Conservation (phyloP, 2,113 vertebrate genomes). For the Chloropsis hardwickii region DNA sequence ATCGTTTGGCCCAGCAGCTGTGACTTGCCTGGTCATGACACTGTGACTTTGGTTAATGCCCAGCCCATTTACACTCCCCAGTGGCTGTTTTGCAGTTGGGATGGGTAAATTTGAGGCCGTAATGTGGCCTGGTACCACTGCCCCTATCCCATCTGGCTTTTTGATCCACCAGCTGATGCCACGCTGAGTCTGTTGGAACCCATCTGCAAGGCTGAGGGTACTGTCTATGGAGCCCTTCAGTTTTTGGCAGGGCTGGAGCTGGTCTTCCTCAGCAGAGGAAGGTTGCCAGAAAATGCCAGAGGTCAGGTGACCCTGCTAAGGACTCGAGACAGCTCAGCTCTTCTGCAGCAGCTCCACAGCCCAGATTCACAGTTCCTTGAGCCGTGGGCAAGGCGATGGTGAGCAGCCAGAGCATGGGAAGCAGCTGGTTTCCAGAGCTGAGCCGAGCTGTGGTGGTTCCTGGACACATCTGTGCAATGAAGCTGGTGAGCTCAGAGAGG, state of each 20-base stretch:
- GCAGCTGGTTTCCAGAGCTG: not conserved
- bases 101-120: not conserved
- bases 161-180: not conserved
- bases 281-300: not conserved
- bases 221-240: not conserved
- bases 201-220: not conserved
- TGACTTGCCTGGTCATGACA: not conserved
- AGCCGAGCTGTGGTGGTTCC: not conserved
- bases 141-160: not conserved
- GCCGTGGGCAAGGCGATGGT: rapidly evolving
- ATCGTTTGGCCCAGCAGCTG: not conserved
- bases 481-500: not conserved
- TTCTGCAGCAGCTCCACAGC: not conserved
- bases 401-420: not conserved
- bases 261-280: not conserved
- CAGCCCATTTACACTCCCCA: not conserved
- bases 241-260: not conserved
- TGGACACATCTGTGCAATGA: not conserved
- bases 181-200: not conserved
- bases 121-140: not conserved
- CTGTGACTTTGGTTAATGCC: not conserved
- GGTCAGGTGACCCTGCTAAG: not conserved
- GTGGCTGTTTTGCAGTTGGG: not conserved
- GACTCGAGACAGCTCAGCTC: not conserved
- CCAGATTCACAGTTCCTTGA: rapidly evolving